These are phyloP conservation scores for Alauda arvensis DNA, from an alignment of 2,797 vertebrate species.

Conservation along the genomic window DNA sequence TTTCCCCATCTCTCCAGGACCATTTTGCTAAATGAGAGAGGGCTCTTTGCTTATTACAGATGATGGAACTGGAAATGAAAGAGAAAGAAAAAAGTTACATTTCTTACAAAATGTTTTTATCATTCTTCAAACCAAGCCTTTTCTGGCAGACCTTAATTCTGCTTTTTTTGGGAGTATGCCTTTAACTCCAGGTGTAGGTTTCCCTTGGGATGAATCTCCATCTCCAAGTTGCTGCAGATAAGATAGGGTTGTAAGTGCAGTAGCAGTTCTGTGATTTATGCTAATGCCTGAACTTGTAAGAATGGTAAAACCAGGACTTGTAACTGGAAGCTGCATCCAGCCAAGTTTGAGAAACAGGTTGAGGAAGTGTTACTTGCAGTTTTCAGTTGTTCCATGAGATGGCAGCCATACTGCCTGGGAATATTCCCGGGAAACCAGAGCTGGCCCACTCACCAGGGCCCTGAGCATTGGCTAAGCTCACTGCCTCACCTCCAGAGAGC, in stretches of 20 bases:
- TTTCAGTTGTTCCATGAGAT: background rate
- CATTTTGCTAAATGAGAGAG: background rate
- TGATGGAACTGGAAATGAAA: background rate
- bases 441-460: background rate
- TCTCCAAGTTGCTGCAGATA: background rate
- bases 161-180: background rate
- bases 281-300: background rate
- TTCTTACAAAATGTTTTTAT: background rate
- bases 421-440: fast-evolving
- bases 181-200: background rate
- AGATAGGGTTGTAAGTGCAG: background rate
- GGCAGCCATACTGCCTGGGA: background rate
- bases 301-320: background rate
- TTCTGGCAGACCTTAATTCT: background rate
- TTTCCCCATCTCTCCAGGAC: background rate
- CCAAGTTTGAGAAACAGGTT: background rate
- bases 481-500: background rate
- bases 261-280: background rate
- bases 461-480: background rate
- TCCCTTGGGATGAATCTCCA: background rate
- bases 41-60: background rate
- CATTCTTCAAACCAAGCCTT: background rate
- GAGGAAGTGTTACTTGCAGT: background rate
- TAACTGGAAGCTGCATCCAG: background rate
- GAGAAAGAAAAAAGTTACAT: background rate